Evolutionary conservation across 2,797 vertebrate species (phyloP).

Genomic region (Crocidura indochinensis): DNA sequence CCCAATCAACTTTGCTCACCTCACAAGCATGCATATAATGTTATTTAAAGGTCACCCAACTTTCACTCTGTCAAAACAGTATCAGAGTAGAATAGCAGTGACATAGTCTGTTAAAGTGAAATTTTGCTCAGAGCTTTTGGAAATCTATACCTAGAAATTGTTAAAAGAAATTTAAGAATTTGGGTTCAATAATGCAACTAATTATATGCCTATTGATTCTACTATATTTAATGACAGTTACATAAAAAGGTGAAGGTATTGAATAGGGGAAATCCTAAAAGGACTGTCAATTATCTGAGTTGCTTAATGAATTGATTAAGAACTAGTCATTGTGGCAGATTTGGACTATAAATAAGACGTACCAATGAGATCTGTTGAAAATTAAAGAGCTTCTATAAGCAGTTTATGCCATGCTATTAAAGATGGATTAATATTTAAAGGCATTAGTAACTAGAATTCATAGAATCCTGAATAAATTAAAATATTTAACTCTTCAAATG

Average conservation of each 20-base stretch:
- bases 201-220: background rate
- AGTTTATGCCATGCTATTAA: background rate
- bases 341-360: slow-evolving; percentile 32
- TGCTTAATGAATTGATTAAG: background rate
- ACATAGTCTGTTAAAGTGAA: background rate
- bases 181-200: slow-evolving; percentile 5
- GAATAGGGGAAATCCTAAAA: background rate
- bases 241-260: background rate
- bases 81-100: slow-evolving; percentile 32
- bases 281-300: background rate
- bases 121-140: slow-evolving; percentile 24
- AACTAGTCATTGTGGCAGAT: background rate
- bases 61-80: slow-evolving; percentile 31
- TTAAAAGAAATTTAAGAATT: background rate
- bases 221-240: background rate
- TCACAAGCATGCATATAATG: slow-evolving; percentile 18
- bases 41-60: slow-evolving; percentile 61
- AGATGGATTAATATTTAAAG: background rate
- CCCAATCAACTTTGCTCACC: background rate
- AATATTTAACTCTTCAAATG: background rate
- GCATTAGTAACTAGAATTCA: background rate
- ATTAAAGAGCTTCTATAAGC: background rate
- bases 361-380: background rate
- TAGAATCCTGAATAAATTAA: background rate
- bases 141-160: slow-evolving; percentile 18